Evolutionary conservation across 64 coral and sea anemone genomes (phyloP).

Genomic region (Actinia equina): DNA sequence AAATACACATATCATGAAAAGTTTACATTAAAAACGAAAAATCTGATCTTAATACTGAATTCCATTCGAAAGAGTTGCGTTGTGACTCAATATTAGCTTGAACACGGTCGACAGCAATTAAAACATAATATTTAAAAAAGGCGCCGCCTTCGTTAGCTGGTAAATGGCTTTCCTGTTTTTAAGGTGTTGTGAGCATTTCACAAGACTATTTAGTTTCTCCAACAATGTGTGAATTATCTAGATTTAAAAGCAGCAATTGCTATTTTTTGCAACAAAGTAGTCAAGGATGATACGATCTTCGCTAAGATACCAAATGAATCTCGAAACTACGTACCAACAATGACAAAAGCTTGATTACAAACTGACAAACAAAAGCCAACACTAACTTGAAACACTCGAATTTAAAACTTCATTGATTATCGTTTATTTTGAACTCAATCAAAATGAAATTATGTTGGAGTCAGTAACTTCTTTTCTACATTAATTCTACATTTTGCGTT

Average conservation of each 20-base stretch:
- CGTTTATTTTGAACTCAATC: not conserved
- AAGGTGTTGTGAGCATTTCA: not conserved
- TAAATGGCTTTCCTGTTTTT: not conserved
- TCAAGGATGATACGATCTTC: not conserved
- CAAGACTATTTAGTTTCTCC: not conserved
- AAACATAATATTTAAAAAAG: not conserved
- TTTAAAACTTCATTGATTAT: not conserved
- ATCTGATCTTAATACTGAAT: not conserved
- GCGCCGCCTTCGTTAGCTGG: not conserved
- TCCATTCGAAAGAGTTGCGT: not conserved
- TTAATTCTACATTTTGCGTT: not conserved
- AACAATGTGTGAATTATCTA: not conserved
- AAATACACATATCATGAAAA: not conserved
- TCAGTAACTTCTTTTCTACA: not conserved
- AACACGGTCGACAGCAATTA: not conserved
- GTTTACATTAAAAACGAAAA: not conserved
- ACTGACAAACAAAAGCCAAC: not conserved
- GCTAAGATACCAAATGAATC: not conserved
- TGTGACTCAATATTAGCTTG: not conserved
- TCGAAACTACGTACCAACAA: not conserved
- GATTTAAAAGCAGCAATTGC: not conserved
- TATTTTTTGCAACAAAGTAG: conserved; percentile 5
- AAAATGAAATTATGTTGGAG: not conserved
- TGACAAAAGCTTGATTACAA: not conserved
- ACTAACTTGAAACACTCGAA: not conserved